Conservation (phyloP, 2,113 vertebrate species). For the Tetrao urogallus region DNA sequence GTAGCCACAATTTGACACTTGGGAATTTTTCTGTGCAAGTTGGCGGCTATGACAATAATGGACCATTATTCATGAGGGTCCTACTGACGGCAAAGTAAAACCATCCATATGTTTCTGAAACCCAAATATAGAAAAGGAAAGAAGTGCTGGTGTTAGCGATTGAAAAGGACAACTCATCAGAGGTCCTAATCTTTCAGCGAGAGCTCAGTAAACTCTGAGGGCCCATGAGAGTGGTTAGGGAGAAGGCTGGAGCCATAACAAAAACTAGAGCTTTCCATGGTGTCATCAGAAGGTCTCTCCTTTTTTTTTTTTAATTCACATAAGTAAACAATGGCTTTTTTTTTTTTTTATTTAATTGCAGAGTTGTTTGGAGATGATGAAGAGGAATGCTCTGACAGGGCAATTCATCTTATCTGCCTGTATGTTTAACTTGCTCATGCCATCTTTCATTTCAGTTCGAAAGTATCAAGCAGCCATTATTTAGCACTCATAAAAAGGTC, state of each 20-base stretch:
- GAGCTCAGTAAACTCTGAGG: background rate
- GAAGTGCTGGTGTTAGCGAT: background rate
- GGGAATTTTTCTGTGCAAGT: background rate
- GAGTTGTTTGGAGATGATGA: slow-evolving; percentile 23
- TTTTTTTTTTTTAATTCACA: background rate
- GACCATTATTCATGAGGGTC: background rate
- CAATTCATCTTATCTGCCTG: slow-evolving; percentile 53
- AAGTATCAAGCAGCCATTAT: slow-evolving; percentile 33
- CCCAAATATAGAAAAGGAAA: background rate
- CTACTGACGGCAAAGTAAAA: background rate
- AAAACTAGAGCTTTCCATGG: background rate
- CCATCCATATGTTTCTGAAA: background rate
- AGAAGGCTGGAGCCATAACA: slow-evolving; percentile 32
- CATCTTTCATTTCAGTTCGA: slow-evolving; percentile 42
- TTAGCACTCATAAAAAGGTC: slow-evolving; percentile 15
- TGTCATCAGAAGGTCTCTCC: background rate
- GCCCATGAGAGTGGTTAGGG: background rate
- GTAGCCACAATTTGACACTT: background rate
- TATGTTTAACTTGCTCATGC: slow-evolving; percentile 38
- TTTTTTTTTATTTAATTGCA: background rate
- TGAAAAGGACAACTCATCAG: background rate
- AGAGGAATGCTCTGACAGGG: slow-evolving; percentile 17
- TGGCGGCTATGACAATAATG: background rate
- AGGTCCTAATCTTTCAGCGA: background rate
- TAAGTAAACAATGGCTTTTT: background rate